phyloP scores from a whole-genome alignment of 53 echinoderm and acorn worm species.

The Hippasteria phrygiana region DNA sequence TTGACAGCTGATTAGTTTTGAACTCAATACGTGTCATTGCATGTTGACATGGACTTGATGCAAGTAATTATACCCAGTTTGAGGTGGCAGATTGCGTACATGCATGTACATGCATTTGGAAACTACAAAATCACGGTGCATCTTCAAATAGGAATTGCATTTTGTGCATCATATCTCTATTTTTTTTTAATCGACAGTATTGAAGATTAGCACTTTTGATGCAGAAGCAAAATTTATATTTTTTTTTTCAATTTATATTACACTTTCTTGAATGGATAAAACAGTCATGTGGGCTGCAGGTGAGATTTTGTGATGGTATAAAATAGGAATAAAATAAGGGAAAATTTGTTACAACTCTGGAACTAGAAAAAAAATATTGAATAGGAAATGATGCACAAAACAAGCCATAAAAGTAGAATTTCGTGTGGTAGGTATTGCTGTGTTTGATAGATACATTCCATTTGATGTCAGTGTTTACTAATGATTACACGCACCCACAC shows the following conservation, averaged over 20 bases:
- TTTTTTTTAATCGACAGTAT: too few species aligned
- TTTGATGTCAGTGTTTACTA: not conserved
- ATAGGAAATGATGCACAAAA: conserved; percentile 5
- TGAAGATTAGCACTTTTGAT: not conserved
- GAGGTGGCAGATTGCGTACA: not conserved
- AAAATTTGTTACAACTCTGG: not conserved
- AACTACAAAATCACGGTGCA: not conserved
- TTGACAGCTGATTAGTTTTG: not conserved
- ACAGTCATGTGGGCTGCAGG: too few species aligned
- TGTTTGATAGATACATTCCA: not conserved
- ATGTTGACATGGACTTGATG: too few species aligned
- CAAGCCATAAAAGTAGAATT: not conserved
- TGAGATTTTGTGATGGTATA: too few species aligned
- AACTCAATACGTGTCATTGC: not conserved
- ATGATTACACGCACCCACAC: not conserved
- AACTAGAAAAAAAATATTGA: not conserved
- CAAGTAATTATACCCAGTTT: not conserved
- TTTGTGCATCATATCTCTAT: not conserved
- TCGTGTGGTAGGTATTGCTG: not conserved
- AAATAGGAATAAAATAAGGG: too few species aligned
- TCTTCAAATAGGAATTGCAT: not conserved
- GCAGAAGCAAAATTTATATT: too few species aligned
- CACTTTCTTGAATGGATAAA: too few species aligned
- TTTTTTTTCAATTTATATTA: too few species aligned
- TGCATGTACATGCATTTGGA: conserved; percentile 3